Base-by-base conservation (phyloP, 2,797 vertebrate genomes). In the Enteromius argenteus region DNA sequence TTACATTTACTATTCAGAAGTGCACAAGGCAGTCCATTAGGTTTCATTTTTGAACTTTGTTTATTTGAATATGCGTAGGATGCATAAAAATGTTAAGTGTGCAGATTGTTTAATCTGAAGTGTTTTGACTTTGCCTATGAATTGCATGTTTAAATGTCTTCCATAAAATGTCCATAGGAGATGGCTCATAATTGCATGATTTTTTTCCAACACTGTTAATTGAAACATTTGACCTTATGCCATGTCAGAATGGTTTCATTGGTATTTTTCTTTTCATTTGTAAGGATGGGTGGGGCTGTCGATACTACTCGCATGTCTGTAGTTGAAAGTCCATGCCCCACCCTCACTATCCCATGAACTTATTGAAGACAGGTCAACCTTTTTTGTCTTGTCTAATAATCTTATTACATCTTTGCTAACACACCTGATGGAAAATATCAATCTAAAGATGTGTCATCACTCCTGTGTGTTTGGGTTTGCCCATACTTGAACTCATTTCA, bases 371-470 rank as follows among this genome's bases (percentile, higher is more conserved):
- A 17, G 74, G 73, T 82, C 66, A 77, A 64, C 44, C 53, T 39
- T 78, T 62, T 77, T 81, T 62, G 62, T 78, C 51, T 66, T 53
- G 67, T 13, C 35, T 72, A 64, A 71, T 71, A 46, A 64, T 49
- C 66, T 32, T 78, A 64, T 78, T 71, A 73, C 44, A 60, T 81
- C 42, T 78, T 14, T 56, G 23, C 67, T 72, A 78, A 72, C 73
- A 78, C 80, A 37, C 71, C 72, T 75, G 81, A 53, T 66, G 80
- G 66, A 76, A 78, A 76, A 86, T 23, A 58, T 76, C 68, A 9
- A 27, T 81, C 51, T 42, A 51, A 76, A 44, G 53, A 46, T 76
- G 64, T 76, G 67, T 71, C 80, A 83, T 73, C 51, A 73, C 46
- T 49, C 3, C 9, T 56, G 67, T 79, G 51, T 44, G 14, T n/a